These are phyloP conservation scores for Gallinago undulata DNA, from an alignment of 2,113 vertebrate genomes.

Conservation along the genomic window DNA sequence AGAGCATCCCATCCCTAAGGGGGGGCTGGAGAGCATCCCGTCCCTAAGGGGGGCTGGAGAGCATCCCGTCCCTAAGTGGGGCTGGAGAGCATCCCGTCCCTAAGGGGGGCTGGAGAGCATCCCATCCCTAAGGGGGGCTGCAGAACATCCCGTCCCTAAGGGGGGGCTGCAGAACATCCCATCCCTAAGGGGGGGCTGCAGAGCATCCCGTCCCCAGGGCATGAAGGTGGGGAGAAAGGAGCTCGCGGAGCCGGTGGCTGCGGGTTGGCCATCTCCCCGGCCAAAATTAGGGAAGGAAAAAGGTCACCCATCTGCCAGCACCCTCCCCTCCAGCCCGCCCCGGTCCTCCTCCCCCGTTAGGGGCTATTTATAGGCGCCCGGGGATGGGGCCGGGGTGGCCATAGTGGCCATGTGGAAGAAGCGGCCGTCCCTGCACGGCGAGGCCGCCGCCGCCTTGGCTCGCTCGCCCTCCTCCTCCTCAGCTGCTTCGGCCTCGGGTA, in stretches of 20 bases:
- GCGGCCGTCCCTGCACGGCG: not conserved
- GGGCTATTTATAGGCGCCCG: slow-evolving; percentile 31
- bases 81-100: no score
- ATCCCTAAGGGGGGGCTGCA: no score
- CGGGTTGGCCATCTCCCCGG: not conserved
- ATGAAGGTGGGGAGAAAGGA: not conserved
- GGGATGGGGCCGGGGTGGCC: slow-evolving; percentile 65
- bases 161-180: no score
- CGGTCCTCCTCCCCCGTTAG: slow-evolving; percentile 8
- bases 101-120: no score
- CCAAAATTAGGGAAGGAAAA: slow-evolving; percentile 48
- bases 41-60: not conserved
- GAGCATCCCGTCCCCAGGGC: not conserved
- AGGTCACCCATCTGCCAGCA: not conserved
- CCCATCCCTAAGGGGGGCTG: no score
- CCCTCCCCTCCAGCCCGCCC: not conserved
- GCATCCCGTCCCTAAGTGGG: not conserved
- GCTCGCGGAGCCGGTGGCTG: accelerated
- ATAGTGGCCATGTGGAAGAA: slow-evolving; percentile 69
- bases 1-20: not conserved
- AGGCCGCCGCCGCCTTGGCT: not conserved
- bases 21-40: no score
- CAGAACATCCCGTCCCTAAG: no score
- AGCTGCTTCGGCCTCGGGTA: slow-evolving; percentile 74
- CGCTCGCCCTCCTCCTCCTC: slow-evolving; percentile 69